Conservation (phyloP, 2,888 invertebrate species). For the Tenthredo notha region DNA sequence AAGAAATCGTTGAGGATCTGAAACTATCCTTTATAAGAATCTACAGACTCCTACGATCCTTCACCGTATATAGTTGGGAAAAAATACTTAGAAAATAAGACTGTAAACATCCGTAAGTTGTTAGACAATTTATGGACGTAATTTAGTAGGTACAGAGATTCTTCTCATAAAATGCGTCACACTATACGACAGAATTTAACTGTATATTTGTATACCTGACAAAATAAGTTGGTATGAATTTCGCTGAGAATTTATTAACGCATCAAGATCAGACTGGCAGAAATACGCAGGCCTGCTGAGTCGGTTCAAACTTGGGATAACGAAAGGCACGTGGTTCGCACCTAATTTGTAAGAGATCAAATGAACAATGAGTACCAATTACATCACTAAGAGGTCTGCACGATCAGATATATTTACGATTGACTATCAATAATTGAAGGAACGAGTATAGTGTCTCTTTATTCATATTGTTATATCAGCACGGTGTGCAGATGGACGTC, state of each 20-base stretch:
- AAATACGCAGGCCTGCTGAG: background rate
- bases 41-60: background rate
- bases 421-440: background rate
- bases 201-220: background rate
- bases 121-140: background rate
- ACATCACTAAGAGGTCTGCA: background rate
- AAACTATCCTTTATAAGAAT: background rate
- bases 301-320: background rate
- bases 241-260: background rate
- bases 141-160: background rate
- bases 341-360: background rate
- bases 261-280: background rate
- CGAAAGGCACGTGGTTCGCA: background rate
- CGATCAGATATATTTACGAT: background rate
- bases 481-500: background rate
- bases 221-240: background rate
- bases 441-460: background rate
- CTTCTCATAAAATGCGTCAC: background rate
- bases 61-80: background rate
- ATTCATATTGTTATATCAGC: background rate
- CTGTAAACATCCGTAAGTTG: background rate
- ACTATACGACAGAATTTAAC: background rate
- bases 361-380: conserved; percentile 3
- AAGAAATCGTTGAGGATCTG: background rate
- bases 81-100: background rate